Evolutionary conservation across 2,797 vertebrate species (phyloP), one percentile per base, ranked within the genome.

Genomic region (Lacerta viridis): DNA sequence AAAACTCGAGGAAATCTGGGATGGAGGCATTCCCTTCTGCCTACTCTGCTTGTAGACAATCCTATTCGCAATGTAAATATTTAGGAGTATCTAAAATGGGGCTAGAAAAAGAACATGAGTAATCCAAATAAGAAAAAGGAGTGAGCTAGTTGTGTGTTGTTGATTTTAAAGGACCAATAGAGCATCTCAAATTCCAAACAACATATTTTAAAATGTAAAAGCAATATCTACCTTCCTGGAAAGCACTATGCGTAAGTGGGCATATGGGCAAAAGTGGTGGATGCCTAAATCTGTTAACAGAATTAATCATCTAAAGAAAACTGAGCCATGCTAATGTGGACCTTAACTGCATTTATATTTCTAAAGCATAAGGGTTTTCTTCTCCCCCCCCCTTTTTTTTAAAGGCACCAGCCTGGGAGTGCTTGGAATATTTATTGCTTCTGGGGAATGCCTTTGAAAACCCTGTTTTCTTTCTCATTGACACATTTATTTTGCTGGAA

Each of bases 361-460:
- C 7, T 69, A 59, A 84, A 77, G 76, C 68, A 39, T n/a, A 10
- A 0, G 1, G 55, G 11, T 27, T 64, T 66, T 17, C 5, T 18
- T n/a, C 1, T 29, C 1, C 2, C 5, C 7, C 29, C 36, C 7
- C 7, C 29, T 9, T n/a, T 15, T 36, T 0, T 9, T 64, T 76
- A 23, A 84, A 89, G 75, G 3, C 5, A 80, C 0, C 76, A 72
- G 55, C 0, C 2, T 50, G 5, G 72, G 86, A 83, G n/a, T 23
- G 39, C 41, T 88, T 83, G 61, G 76, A 0, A 13, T 90, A 80
- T 74, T 89, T 79, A 87, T 3, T 84, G 88, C 75, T 90, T n/a
- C 27, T 46, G 0, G 72, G 7, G 89, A 80, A 87, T 88, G 36
- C 2, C 75, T 13, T 2, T 78, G 11, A 5, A 0, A 64, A 20